Evolutionary conservation across 1,140 invertebrate species (phyloP), one percentile per base, ranked within the genome.

Genomic region (Drosophila sturtevanti): DNA sequence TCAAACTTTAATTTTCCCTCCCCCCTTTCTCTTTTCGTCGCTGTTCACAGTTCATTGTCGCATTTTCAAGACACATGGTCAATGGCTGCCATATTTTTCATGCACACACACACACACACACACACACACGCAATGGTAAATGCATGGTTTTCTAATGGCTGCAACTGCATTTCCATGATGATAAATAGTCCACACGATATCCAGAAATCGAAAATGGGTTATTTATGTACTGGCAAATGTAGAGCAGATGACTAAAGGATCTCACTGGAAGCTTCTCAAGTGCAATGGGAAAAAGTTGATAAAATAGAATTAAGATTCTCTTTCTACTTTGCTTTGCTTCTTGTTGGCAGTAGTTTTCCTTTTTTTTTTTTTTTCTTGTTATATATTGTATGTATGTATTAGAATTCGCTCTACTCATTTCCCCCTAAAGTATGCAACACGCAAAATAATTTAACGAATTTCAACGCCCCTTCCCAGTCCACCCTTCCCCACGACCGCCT

Each of bases 201-300:
- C 63, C 58, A 48, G 35, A 16, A 48, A 48, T 9, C 16, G 18
- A 48, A 48, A 38, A 38, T 58, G 21, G 7, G 27, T 69, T 66
- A 84, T 77, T 77, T 84, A 84, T 81, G 69, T 70, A 64, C 73
- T 59, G 37, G 48, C 63, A 82, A 72, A 79, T 72, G 52, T 65
- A 44, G 27, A 35, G 1, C 61, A 74, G 12, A 21, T 12, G 24
- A 16, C 18, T 16, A 60, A n/a, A 58, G 31, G 22, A 24, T 24
- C 4, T 2, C 0, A 2, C 22, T 4, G n/a, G n/a, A n/a, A n/a
- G n/a, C n/a, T n/a, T n/a, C n/a, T n/a, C n/a, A n/a, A n/a, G n/a
- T n/a, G n/a, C n/a, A n/a, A n/a, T n/a, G n/a, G n/a, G n/a, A n/a
- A n/a, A n/a, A n/a, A n/a, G n/a, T n/a, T n/a, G n/a, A n/a, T n/a